Percentiles rank a stretch among this genome's conserved stretches.
These are phyloP conservation scores for Rhinogobio ventralis DNA, from an alignment of 2,797 vertebrate species.

Conservation along the genomic window DNA sequence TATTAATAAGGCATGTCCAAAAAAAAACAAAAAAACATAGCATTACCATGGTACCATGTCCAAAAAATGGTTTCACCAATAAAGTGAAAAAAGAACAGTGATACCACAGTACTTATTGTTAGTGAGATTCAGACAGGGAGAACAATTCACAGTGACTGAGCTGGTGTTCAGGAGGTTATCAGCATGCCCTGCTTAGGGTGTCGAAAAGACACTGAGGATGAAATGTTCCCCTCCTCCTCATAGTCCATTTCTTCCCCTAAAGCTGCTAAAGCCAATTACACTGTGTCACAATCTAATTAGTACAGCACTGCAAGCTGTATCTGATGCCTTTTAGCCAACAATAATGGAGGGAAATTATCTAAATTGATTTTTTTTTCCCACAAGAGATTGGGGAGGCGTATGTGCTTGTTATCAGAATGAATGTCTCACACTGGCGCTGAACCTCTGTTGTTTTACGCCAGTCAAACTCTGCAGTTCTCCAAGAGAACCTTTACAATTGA, in stretches of 20 bases:
- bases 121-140: background rate
- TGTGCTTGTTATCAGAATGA: background rate
- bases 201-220: constrained; percentile 42
- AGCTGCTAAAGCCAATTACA: constrained; percentile 74
- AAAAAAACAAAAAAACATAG: no score
- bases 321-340: constrained; percentile 68
- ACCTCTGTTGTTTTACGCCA: background rate
- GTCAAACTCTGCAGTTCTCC: background rate
- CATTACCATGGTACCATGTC: background rate
- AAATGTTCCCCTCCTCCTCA: constrained; percentile 52
- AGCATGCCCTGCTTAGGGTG: constrained; percentile 40
- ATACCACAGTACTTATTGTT: background rate
- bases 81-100: background rate
- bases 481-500: background rate
- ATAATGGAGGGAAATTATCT: constrained; percentile 76
- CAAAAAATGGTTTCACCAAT: background rate
- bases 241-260: constrained; percentile 60
- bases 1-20: background rate
- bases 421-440: background rate
- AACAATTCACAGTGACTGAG: constrained; percentile 7
- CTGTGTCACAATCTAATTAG: constrained; percentile 73
- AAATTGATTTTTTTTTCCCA: constrained; percentile 67
- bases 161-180: constrained; percentile 12
- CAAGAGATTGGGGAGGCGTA: constrained; percentile 13
- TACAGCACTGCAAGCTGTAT: constrained; percentile 65